These are phyloP conservation scores for Theristicus caerulescens DNA, from an alignment of 2,113 vertebrate species.

Conservation along the genomic window DNA sequence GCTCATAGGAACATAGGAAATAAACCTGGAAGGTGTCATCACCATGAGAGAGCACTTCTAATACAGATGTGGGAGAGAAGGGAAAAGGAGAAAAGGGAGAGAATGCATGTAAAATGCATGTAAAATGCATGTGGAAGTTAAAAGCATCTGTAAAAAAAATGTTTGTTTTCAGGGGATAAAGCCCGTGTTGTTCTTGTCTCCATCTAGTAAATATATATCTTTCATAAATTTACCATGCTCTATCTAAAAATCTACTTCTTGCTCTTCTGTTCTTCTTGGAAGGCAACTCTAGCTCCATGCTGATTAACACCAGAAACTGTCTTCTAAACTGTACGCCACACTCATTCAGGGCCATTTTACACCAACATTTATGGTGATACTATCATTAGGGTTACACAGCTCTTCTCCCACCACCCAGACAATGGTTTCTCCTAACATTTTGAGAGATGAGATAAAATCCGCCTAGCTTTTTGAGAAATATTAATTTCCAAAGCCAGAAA, in stretches of 20 bases:
- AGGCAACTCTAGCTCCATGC: rapidly evolving
- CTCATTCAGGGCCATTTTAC: not conserved
- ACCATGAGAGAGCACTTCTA: not conserved
- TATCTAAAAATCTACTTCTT: not conserved
- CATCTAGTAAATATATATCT: not conserved
- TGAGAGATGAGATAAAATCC: not conserved
- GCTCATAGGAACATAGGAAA: not conserved
- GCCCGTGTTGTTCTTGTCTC: not conserved
- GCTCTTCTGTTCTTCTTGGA: not conserved
- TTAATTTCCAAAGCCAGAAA: not conserved
- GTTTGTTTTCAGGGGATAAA: not conserved
- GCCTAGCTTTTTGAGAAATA: not conserved
- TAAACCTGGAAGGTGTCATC: not conserved
- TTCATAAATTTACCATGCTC: not conserved
- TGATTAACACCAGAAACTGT: not conserved
- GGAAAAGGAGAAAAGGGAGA: not conserved
- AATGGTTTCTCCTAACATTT: not conserved
- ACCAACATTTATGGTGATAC: not conserved
- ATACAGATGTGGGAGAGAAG: not conserved
- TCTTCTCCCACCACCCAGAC: not conserved
- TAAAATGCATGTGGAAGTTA: not conserved
- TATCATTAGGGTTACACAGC: not conserved
- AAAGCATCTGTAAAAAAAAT: not conserved
- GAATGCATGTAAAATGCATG: not conserved
- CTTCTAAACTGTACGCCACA: not conserved